Base-by-base conservation (phyloP, 2,113 vertebrate species). In the Oostethus manadensis region DNA sequence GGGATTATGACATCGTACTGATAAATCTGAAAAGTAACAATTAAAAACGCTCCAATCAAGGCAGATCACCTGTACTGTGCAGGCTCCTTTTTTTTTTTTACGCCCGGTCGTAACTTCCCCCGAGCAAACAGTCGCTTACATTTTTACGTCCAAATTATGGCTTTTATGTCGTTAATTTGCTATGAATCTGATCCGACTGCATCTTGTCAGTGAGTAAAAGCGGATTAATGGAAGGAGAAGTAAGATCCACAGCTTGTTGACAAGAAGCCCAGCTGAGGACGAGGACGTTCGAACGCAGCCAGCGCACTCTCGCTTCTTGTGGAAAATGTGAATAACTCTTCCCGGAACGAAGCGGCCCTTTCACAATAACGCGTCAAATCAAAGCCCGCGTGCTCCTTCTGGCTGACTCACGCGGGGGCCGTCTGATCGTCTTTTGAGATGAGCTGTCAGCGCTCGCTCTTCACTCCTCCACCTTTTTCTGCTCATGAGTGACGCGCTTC, bases 401-500 rank as follows among this genome's bases (percentile, higher is more conserved):
- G 51, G 16, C 53, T 84, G 83, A 85, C 70, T 87, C 85, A 85
- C 68, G 21, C 23, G 50, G 63, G n/a, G 76, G 71, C 64, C 76
- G 62, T 82, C 78, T 80, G 74, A 73, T 78, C 47, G 46, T 77
- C 69, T 72, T 58, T 62, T 48, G 33, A 35, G 64, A 71, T 51
- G 71, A 79, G 77, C 71, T 68, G 81, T 75, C 77, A 45, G 51
- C 47, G 5, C 69, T 66, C 45, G 6, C 77, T 60, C 33, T 73
- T 80, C 79, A 69, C 66, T 68, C 62, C 64, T 66, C 75, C 44
- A 11, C 76, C 55, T 50, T 35, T 6, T 54, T 54, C 23, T 51
- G 62, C 51, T 14, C 23, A 33, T 85, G 81, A 85, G 79, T 85
- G 79, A 85, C 70, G 22, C 67, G 14, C 61, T 56, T 51, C 53